phyloP scores from a whole-genome alignment of 2,797 vertebrate genomes.

The Sphenopsis melanotis region DNA sequence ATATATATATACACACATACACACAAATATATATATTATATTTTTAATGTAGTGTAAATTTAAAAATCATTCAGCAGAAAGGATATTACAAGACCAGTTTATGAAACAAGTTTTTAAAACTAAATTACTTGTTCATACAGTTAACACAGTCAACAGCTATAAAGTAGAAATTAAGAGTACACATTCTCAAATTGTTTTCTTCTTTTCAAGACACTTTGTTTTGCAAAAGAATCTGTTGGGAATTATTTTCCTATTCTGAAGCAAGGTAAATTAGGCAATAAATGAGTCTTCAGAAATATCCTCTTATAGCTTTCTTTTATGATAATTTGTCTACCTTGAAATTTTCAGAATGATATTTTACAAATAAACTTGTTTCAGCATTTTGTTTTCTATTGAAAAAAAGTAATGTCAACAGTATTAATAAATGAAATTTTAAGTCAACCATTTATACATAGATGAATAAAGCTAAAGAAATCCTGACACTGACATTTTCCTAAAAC shows the following conservation, averaged over 20 bases:
- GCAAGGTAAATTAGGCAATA: not conserved
- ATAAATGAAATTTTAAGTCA: not conserved
- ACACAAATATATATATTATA: not conserved
- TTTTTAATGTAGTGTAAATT: not conserved
- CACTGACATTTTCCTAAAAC: not conserved
- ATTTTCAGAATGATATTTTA: not conserved
- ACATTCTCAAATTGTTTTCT: slow-evolving; percentile 60
- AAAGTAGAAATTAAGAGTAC: slow-evolving; percentile 38
- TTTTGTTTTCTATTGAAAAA: not conserved
- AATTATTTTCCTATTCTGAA: not conserved
- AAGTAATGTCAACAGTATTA: not conserved
- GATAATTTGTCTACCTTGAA: not conserved
- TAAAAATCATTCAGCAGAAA: not conserved
- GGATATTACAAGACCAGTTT: not conserved
- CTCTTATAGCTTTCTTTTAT: not conserved
- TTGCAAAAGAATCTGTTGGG: not conserved
- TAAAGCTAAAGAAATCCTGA: not conserved
- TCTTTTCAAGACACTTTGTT: not conserved
- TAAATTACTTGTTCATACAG: not conserved
- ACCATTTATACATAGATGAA: not conserved
- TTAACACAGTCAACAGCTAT: not conserved
- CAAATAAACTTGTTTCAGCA: not conserved
- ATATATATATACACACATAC: not conserved
- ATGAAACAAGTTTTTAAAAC: slow-evolving; percentile 31
- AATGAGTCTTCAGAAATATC: not conserved